These are phyloP conservation scores for Catonia carolina DNA, from an alignment of 2,888 invertebrate genomes.

Conservation along the genomic window DNA sequence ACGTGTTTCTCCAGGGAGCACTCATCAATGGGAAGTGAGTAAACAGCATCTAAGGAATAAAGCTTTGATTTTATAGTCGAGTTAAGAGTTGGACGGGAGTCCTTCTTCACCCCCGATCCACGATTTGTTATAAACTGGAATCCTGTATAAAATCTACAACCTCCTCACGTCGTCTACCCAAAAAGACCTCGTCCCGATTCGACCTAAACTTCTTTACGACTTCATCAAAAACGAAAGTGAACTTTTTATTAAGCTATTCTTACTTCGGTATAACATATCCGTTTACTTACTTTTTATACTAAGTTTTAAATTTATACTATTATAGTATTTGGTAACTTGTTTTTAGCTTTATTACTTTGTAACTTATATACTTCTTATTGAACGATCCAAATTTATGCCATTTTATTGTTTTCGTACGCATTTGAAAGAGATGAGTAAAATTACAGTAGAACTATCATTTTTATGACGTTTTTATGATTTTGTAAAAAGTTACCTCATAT, in stretches of 20 bases:
- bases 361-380: no score
- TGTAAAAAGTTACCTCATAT: no score
- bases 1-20: no score
- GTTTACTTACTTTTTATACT: background rate
- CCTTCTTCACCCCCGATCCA: conserved; percentile 3
- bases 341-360: no score
- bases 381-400: no score
- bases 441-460: no score
- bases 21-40: conserved; percentile 1
- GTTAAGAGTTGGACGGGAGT: conserved; percentile 1
- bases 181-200: no score
- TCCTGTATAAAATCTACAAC: conserved; percentile 5
- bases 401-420: no score
- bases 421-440: no score
- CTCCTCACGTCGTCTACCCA: conserved; percentile 3
- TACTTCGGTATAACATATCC: conserved; percentile 5
- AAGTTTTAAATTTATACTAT: no score
- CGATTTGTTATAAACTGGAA: background rate
- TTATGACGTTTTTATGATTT: no score
- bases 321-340: no score
- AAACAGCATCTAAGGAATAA: conserved; percentile 12
- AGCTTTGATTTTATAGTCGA: conserved; percentile 13
- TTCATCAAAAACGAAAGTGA: conserved; percentile 14
- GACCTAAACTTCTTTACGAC: conserved; percentile 11
- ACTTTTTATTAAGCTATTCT: conserved; percentile 13